Evolutionary conservation across 2,113 vertebrate species (phyloP).

Genomic region (Cavia aperea): DNA sequence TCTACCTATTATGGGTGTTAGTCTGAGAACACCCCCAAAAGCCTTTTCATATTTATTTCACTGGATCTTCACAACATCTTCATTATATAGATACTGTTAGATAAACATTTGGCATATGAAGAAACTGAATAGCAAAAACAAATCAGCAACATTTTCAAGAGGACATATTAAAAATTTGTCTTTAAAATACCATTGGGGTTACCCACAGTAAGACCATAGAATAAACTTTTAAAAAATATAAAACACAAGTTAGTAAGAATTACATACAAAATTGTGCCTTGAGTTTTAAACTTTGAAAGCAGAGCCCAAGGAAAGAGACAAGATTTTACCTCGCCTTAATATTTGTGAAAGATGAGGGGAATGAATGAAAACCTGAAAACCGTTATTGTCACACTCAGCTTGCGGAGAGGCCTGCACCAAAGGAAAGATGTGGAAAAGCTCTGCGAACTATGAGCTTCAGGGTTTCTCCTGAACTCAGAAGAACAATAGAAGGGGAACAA

Average conservation of each 20-base stretch:
- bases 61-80: neutral
- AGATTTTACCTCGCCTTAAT: neutral
- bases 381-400: no score
- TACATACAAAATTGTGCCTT: neutral
- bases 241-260: neutral
- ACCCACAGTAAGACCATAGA: neutral
- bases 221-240: neutral
- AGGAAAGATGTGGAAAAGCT: neutral
- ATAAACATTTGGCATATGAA: neutral
- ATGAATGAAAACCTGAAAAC: neutral
- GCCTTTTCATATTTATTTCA: neutral
- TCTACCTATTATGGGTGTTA: neutral
- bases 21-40: neutral
- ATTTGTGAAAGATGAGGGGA: neutral
- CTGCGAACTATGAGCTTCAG: neutral
- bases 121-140: neutral
- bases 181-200: neutral
- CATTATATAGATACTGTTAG: neutral
- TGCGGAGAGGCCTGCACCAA: neutral
- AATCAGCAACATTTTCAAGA: neutral
- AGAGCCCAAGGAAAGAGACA: neutral
- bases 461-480: neutral
- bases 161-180: neutral
- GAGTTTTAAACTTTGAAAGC: neutral
- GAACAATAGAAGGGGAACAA: neutral